phyloP scores from a whole-genome alignment of 1,140 invertebrate genomes.

The Leptoteleia sp. region DNA sequence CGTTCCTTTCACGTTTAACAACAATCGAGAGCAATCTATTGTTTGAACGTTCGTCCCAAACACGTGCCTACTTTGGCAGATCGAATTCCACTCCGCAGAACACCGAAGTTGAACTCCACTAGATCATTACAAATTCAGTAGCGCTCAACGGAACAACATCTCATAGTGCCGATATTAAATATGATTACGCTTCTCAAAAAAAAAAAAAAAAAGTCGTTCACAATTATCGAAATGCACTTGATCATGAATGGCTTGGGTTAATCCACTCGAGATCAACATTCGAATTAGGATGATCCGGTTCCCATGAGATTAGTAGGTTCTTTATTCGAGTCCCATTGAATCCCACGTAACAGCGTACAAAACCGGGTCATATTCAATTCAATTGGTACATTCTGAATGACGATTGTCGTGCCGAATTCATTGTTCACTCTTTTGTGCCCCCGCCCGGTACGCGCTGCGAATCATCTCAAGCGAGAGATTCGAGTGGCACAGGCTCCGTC shows the following conservation, averaged over 20 bases:
- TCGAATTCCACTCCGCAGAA: constrained; percentile 30
- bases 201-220: constrained; percentile 38
- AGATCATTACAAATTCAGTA: constrained; percentile 14
- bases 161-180: constrained; percentile 34
- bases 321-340: constrained; percentile 68
- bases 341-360: constrained; percentile 58
- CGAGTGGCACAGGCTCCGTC: constrained; percentile 68
- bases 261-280: constrained; percentile 68
- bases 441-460: constrained; percentile 47
- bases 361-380: constrained; percentile 73
- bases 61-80: constrained; percentile 38
- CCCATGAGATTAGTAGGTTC: constrained; percentile 68
- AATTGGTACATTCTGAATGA: constrained; percentile 70
- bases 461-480: constrained; percentile 58
- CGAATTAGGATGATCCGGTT: constrained; percentile 75
- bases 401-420: constrained; percentile 63
- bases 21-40: constrained; percentile 33
- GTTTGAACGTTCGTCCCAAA: constrained; percentile 26
- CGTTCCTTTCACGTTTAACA: constrained; percentile 14
- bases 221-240: constrained; percentile 40
- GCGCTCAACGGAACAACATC: constrained; percentile 23
- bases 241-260: constrained; percentile 37
- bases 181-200: constrained; percentile 20
- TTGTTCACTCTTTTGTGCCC: constrained; percentile 74
- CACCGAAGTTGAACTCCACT: constrained; percentile 8